Evolutionary conservation across 2,888 invertebrate species (phyloP), one percentile per base, ranked within the genome.

Genomic region (Anarsia innoxiella): DNA sequence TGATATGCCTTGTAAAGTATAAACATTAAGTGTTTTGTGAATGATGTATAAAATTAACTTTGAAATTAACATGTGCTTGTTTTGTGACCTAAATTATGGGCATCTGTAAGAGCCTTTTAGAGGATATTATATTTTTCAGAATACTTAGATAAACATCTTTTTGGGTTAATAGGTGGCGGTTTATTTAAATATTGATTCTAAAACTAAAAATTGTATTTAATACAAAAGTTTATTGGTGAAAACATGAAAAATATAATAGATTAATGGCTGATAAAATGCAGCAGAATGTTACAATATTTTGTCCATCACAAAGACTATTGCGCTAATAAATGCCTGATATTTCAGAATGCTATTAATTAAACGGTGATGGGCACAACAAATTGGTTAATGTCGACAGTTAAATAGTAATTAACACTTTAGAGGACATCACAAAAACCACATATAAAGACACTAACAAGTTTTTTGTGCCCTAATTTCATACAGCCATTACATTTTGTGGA

Each of bases 151-250:
- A 78, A 77, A 78, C 67, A 78, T 76, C 61, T 63, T 69, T 63
- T 66, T 59, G 78, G 82, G 75, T 77, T 72, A 71, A 72, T 69
- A 78, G 83, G 84, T 80, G 75, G 72, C 65, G 74, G 75, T 82
- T 80, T 79, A 78, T 82, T 82, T 73, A 70, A 74, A 70, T 77
- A 77, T 76, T 77, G 77, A 76, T 80, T 83, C 83, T 83, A 80
- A 84, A 84, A 84, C 84, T 84, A 84, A 84, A 83, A 82, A 76
- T 79, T 83, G 82, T 83, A 84, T 84, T 83, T 83, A 82, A 84
- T 84, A 84, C 84, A 84, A 84, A 84, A 80, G 78, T 84, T 83
- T 84, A 84, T 84, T 84, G 84, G 84, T 84, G 84, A 84, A 84
- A 84, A 84, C 84, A 84, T 84, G 84, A 82, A 84, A 84, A 84